A percentile compares a stretch with the other conserved stretches of the same genome.
These are phyloP conservation scores for Melanotus villosus DNA, from an alignment of 2,888 invertebrate species.

Conservation along the genomic window DNA sequence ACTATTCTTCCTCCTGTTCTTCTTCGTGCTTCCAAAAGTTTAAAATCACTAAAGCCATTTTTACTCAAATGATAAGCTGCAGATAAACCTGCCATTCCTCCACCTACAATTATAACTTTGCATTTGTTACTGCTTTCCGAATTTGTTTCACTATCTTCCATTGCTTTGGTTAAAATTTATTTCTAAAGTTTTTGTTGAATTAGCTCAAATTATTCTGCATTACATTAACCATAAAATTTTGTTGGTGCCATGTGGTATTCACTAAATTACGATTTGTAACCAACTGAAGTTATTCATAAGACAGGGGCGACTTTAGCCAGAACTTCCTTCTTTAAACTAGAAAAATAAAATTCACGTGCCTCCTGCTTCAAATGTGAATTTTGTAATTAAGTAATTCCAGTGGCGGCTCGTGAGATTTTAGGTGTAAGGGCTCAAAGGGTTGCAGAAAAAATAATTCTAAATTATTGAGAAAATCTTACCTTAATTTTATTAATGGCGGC, in stretches of 20 bases:
- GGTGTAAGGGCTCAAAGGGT: too few species aligned
- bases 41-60: slow-evolving; percentile 84
- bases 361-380: too few species aligned
- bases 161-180: not conserved
- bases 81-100: slow-evolving; percentile 88
- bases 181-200: not conserved
- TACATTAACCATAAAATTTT: not conserved
- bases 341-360: too few species aligned
- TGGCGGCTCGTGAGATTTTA: too few species aligned
- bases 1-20: slow-evolving; percentile 88
- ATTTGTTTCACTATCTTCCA: slow-evolving; percentile 26
- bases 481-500: too few species aligned
- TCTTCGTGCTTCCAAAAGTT: slow-evolving; percentile 85
- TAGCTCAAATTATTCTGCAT: not conserved
- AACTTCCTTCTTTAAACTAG: too few species aligned
- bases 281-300: not conserved
- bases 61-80: slow-evolving; percentile 87
- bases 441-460: too few species aligned
- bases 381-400: too few species aligned
- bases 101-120: slow-evolving; percentile 87
- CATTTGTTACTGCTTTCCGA: slow-evolving; percentile 60
- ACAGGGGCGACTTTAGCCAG: not conserved
- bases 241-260: not conserved
- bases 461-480: too few species aligned
- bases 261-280: not conserved